phyloP scores from a whole-genome alignment of 2,888 invertebrate species.

The Acrocera orbiculus region DNA sequence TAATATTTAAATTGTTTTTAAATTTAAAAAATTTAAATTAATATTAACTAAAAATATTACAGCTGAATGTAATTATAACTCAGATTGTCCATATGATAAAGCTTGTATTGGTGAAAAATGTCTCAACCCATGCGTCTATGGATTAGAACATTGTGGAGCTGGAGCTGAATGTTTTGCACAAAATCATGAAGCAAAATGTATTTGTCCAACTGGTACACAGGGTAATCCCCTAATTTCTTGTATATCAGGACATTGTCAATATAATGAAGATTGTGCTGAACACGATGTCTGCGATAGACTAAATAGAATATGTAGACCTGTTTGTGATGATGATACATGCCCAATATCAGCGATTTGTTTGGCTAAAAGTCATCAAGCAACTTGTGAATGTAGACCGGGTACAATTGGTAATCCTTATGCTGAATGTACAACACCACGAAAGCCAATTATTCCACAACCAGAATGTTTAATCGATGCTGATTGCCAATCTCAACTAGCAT shows the following conservation, averaged over 20 bases:
- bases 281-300: conserved; percentile 69
- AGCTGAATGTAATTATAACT: conserved; percentile 66
- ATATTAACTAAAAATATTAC: conserved; percentile 18
- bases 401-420: conserved; percentile 63
- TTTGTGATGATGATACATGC: conserved; percentile 67
- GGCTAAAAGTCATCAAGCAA: conserved; percentile 56
- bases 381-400: conserved; percentile 59
- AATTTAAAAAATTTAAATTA: neutral
- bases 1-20: conserved; percentile 34
- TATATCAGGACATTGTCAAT: conserved; percentile 66
- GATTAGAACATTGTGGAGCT: conserved; percentile 52
- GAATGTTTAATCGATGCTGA: conserved; percentile 62
- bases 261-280: conserved; percentile 75
- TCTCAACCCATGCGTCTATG: conserved; percentile 54
- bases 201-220: conserved; percentile 69
- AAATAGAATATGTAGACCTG: conserved; percentile 65
- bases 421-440: conserved; percentile 39
- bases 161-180: conserved; percentile 59
- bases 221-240: conserved; percentile 69
- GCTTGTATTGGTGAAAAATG: conserved; percentile 64
- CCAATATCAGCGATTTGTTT: conserved; percentile 60
- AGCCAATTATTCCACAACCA: conserved; percentile 25
- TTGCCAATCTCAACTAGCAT: conserved; percentile 55
- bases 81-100: conserved; percentile 71
- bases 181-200: conserved; percentile 62